These are phyloP conservation scores for Atethmia centrago DNA, from an alignment of 2,888 invertebrate species.

Conservation along the genomic window DNA sequence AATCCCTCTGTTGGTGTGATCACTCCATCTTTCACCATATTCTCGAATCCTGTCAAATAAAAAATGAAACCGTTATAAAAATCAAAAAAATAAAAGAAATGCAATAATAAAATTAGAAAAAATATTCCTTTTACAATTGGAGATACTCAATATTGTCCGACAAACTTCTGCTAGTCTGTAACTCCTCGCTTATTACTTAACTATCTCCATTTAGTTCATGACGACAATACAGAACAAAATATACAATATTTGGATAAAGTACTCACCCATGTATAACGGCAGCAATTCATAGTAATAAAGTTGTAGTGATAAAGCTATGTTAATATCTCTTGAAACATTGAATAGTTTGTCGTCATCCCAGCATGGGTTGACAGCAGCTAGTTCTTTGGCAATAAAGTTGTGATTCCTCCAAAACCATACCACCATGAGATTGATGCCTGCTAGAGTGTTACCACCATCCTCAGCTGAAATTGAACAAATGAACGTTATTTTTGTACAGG, in stretches of 20 bases:
- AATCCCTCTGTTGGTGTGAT: slow-evolving; percentile 67
- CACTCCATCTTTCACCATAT: slow-evolving; percentile 71
- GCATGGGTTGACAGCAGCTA: slow-evolving; percentile 74
- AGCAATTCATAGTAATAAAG: slow-evolving; percentile 75
- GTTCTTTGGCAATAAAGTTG: slow-evolving; percentile 71
- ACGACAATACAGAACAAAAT: background rate
- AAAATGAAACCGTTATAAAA: background rate
- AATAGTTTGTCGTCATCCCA: slow-evolving; percentile 78
- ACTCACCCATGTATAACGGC: slow-evolving; percentile 73
- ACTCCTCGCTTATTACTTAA: background rate
- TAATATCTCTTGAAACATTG: slow-evolving; percentile 74
- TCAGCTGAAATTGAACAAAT: slow-evolving; percentile 67
- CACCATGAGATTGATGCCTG: slow-evolving; percentile 70
- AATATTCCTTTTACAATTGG: background rate
- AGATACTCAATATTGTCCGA: background rate
- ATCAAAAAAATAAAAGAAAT: background rate
- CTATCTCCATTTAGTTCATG: background rate
- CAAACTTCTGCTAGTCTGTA: background rate
- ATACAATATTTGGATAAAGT: background rate
- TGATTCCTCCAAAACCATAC: slow-evolving; percentile 78
- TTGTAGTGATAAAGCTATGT: slow-evolving; percentile 73
- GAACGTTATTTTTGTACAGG: background rate
- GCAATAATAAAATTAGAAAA: background rate
- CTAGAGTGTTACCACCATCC: slow-evolving; percentile 69
- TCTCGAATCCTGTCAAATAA: slow-evolving; percentile 67